These are phyloP conservation scores for Syndactyla subalaris DNA, from an alignment of 2,797 vertebrate genomes.

Conservation along the genomic window DNA sequence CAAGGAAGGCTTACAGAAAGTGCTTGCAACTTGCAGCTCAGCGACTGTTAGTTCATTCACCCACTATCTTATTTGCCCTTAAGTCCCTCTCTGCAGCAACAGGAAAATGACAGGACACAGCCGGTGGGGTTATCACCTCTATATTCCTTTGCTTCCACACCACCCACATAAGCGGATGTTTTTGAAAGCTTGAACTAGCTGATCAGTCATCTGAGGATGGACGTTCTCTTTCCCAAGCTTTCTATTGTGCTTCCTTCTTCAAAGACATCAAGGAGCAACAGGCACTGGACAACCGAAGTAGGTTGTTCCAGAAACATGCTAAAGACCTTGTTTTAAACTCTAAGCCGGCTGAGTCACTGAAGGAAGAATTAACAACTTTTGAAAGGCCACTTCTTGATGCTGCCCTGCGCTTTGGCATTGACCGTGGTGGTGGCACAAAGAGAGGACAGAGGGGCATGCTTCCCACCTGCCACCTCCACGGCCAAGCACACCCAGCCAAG, in stretches of 20 bases:
- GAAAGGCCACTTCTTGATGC: background rate
- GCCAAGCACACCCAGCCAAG: background rate
- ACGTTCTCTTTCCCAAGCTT: background rate
- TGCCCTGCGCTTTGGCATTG: background rate
- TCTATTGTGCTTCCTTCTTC: background rate
- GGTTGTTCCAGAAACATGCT: background rate
- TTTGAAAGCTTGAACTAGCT: background rate
- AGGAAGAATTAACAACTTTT: background rate
- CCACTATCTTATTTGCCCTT: background rate
- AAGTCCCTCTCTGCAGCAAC: background rate
- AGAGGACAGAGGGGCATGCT: accelerated
- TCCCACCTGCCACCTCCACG: accelerated
- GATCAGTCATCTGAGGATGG: background rate
- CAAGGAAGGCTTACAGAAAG: background rate
- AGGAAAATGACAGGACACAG: conserved; percentile 30
- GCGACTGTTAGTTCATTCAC: conserved; percentile 24
- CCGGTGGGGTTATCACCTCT: background rate
- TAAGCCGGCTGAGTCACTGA: background rate
- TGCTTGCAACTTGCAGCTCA: background rate
- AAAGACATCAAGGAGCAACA: background rate
- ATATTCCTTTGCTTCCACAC: background rate
- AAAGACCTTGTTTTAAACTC: background rate
- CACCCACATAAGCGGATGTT: background rate
- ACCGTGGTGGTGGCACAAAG: background rate
- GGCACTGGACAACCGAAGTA: background rate